A percentile compares a stretch with the other conserved stretches of the same genome.
Evolutionary conservation across 2,113 vertebrate genomes (phyloP).

Genomic region (Nothobranchius kuhntae): DNA sequence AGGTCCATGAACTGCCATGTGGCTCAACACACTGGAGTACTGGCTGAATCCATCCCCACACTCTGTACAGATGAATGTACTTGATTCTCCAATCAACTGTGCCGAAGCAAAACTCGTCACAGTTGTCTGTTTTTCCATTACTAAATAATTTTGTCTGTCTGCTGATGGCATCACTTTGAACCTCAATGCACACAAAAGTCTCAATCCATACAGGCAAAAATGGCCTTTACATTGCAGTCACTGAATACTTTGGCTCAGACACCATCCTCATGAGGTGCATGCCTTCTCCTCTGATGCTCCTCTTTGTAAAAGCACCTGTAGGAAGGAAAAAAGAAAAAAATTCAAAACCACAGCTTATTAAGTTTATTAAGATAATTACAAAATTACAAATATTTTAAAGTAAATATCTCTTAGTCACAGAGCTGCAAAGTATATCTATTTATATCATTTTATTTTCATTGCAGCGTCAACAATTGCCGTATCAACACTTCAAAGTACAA

Average conservation of each 20-base stretch:
- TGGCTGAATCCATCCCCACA: constrained; percentile 81
- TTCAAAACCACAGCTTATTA: constrained; percentile 7
- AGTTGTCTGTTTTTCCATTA: constrained; percentile 73
- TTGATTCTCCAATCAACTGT: constrained; percentile 56
- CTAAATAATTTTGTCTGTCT: constrained; percentile 47
- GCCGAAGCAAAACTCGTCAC: constrained; percentile 47
- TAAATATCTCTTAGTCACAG: too few relatives aligned
- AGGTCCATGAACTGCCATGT: constrained; percentile 79
- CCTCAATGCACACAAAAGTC: neutral
- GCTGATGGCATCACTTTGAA: constrained; percentile 64
- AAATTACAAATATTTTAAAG: neutral
- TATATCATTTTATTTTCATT: too few relatives aligned
- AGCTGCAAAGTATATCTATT: too few relatives aligned
- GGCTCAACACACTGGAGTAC: constrained; percentile 73
- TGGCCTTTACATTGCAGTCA: constrained; percentile 25
- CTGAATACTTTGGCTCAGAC: constrained; percentile 4
- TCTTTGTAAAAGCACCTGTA: constrained; percentile 46
- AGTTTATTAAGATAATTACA: neutral
- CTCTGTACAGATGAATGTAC: constrained; percentile 81
- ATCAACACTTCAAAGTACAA: too few relatives aligned
- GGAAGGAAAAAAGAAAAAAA: constrained; percentile 7
- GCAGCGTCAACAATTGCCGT: too few relatives aligned
- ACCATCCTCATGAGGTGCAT: constrained; percentile 21
- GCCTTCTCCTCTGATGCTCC: constrained; percentile 18
- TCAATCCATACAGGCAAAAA: constrained; percentile 20